Base-by-base conservation (phyloP, 1,140 invertebrate genomes). In the Steinernema feltiae region DNA sequence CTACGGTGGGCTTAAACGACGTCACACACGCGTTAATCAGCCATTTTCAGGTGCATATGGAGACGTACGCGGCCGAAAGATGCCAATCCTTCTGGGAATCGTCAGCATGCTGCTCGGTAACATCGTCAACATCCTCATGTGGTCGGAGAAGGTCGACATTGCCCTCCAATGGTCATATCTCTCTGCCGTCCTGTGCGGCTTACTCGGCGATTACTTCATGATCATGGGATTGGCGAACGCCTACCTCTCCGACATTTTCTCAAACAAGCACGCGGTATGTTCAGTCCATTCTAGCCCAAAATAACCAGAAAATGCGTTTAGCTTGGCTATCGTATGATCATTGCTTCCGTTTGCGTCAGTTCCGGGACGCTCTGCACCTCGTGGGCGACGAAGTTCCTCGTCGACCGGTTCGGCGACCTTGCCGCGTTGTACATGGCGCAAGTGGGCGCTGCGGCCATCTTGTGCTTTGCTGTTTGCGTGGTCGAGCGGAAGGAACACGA, bases 301-400 rank as follows among this genome's bases (percentile, higher is more conserved):
- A 27, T 7, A 29, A 76, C 12, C 32, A 76, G 69, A 18, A 73
- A 48, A 17, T 27, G 1, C 31, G 32, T 79, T 78, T 30, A 79
- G 78, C 29, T 79, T n/a, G 76, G 75, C 1, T 75, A 74, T 74
- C 53, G 78, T n/a, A 78, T 80, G 76, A 72, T 80, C 24, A 46
- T 78, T 1, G 3, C 24, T 3, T 17, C 12, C 53, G 24, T 12
- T 3, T 17, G 12, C 12, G 53, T 63, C 3, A 63, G 12, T 3
- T 12, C 53, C 3, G 53, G 53, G 3, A 63, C 53, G 15, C 24
- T 63, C 24, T 63, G 53, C 24, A 71, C 69, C 3, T 78, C 78
- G 1, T 48, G 53, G 48, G 48, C 78, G 21, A 75, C 74, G 0
- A 78, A 80, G 70, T 29, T 73, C 7, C 29, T 79, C 63, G n/a